Evolutionary conservation across 2,888 invertebrate species (phyloP).

Genomic region (Nephrotoma flavescens): DNA sequence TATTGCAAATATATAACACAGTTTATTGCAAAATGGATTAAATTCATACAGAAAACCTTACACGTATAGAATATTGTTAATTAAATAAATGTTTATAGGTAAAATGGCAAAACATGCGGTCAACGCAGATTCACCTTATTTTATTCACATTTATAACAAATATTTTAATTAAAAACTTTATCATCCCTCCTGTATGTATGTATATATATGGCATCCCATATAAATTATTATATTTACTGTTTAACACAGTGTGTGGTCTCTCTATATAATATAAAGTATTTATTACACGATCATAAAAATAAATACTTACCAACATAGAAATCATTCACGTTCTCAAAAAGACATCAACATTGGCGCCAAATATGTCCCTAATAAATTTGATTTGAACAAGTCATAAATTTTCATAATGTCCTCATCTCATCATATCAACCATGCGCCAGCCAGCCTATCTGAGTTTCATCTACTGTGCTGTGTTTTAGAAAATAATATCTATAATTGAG

Average conservation of each 20-base stretch:
- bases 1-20: no score
- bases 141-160: neutral
- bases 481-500: neutral
- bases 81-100: no score
- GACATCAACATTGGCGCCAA: neutral
- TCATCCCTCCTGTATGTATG: neutral
- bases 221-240: neutral
- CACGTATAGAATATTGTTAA: no score
- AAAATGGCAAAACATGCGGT: no score
- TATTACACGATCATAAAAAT: neutral
- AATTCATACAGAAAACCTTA: no score
- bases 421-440: neutral
- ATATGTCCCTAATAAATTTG: neutral
- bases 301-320: neutral
- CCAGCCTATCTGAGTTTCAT: neutral
- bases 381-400: neutral
- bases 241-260: neutral
- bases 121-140: no score
- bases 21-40: no score
- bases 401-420: neutral
- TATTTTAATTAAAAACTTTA: neutral
- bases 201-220: neutral
- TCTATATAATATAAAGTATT: neutral
- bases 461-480: neutral
- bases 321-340: neutral